Conservation (phyloP, 2,113 vertebrate species). For the Furnarius figulus region DNA sequence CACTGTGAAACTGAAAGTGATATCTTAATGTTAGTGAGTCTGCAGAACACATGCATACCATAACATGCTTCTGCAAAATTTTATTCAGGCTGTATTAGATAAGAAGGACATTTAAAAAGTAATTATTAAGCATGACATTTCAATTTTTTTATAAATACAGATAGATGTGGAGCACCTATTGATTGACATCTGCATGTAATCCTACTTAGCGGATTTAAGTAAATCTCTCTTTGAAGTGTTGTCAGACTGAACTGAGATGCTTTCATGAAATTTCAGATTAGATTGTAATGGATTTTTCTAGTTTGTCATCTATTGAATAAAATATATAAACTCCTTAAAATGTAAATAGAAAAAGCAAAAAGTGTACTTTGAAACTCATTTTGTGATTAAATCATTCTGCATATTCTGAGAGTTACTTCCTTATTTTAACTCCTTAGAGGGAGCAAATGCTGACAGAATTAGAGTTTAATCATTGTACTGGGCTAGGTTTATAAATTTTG, state of each 20-base stretch:
- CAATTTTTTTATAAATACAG: not conserved
- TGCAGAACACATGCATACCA: not conserved
- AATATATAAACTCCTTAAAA: constrained; percentile 4
- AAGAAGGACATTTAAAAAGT: not conserved
- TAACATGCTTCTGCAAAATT: not conserved
- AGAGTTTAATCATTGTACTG: not conserved
- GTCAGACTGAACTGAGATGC: not conserved
- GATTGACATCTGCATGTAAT: constrained; percentile 52
- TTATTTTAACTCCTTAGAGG: not conserved
- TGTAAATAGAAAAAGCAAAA: not conserved
- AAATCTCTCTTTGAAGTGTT: constrained; percentile 40
- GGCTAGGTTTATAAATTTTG: not conserved
- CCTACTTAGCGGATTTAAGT: constrained; percentile 36
- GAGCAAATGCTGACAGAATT: constrained; percentile 16
- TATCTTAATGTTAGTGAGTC: not conserved
- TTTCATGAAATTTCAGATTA: constrained; percentile 34
- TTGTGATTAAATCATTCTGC: not conserved
- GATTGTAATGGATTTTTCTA: not conserved
- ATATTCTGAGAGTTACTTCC: not conserved
- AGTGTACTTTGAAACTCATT: not conserved
- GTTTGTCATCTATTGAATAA: not conserved
- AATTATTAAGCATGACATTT: constrained; percentile 27
- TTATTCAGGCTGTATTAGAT: not conserved
- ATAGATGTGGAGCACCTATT: constrained; percentile 1
- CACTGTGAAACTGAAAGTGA: not conserved